Conservation (phyloP, 2,888 invertebrate genomes). For the Drosophila stalkeri region DNA sequence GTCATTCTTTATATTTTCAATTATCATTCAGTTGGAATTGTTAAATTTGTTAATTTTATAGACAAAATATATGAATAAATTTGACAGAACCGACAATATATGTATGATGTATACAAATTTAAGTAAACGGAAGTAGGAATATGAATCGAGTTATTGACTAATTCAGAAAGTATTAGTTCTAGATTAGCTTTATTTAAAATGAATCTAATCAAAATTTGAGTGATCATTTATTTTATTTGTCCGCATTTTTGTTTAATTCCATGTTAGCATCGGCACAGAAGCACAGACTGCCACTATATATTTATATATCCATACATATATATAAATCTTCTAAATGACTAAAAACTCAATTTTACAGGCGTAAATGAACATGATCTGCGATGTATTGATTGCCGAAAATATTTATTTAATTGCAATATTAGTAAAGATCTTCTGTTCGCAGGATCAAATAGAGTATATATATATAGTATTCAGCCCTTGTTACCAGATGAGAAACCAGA, state of each 20-base stretch:
- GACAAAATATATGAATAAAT: no score
- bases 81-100: no score
- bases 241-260: neutral
- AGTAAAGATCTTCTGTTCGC: neutral
- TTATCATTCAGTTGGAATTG: no score
- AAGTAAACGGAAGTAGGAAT: neutral
- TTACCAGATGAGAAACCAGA: neutral
- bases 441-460: no score
- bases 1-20: no score
- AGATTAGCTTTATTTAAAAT: neutral
- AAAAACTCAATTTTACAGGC: neutral
- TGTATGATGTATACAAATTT: neutral
- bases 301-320: no score
- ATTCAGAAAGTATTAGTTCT: neutral
- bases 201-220: neutral
- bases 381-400: neutral
- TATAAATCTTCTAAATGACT: neutral
- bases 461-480: neutral
- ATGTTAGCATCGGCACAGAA: neutral
- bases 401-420: neutral
- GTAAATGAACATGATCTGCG: neutral
- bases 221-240: neutral
- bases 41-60: no score
- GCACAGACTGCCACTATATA: no score
- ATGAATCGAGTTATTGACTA: no score